Evolutionary conservation across 92 coral and sea anemone species (phyloP).

Genomic region (Heteractis magnifica): DNA sequence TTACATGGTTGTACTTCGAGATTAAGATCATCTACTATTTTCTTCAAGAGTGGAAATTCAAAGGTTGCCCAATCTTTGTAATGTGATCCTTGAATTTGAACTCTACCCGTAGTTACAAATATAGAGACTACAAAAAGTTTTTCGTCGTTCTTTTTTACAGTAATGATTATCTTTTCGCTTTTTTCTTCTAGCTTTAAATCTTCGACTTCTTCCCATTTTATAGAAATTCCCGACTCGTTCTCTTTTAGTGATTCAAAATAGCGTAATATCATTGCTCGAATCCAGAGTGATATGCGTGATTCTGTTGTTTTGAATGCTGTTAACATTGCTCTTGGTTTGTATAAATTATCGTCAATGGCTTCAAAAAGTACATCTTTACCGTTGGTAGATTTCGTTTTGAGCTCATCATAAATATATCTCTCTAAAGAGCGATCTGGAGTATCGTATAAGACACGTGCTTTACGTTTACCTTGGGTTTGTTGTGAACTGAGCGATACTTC

Average conservation of each 20-base stretch:
- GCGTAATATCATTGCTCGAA: neutral
- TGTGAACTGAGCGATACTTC: too few relatives aligned
- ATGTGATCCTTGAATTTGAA: neutral
- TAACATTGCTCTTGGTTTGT: neutral
- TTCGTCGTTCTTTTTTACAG: neutral
- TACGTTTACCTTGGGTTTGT: too few relatives aligned
- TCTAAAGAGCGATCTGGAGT: too few relatives aligned
- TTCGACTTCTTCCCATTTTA: neutral
- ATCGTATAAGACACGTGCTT: too few relatives aligned
- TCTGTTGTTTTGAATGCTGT: neutral
- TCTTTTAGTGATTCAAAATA: neutral
- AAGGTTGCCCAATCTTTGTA: conserved; percentile 1
- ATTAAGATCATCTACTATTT: neutral
- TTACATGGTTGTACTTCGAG: neutral
- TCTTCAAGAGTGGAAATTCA: neutral
- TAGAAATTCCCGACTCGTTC: neutral
- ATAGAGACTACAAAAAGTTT: neutral
- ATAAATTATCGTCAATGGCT: neutral
- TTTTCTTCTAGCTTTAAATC: neutral
- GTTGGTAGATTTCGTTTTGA: neutral
- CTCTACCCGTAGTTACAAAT: neutral
- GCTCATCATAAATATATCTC: neutral
- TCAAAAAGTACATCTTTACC: neutral
- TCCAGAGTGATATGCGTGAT: neutral
- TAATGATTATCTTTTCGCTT: neutral